Percentiles rank a stretch among this genome's conserved stretches.
Conservation (phyloP, 1,140 invertebrate species). For the Odontomachus brunneus region DNA sequence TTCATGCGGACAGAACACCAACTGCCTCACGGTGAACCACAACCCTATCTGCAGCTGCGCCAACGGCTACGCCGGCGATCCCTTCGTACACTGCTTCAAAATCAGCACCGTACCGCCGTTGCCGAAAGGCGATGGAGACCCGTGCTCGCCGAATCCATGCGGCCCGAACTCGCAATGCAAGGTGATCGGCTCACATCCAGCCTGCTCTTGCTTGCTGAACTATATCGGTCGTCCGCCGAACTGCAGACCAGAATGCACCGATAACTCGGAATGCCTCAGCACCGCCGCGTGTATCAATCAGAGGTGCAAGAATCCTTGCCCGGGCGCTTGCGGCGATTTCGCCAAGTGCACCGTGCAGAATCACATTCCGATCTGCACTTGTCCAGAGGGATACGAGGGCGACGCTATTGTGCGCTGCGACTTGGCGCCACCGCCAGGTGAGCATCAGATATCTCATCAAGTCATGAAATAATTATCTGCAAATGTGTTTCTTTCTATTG, state of each 20-base stretch:
- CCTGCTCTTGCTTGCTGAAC: slow-evolving; percentile 91
- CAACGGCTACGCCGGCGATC: slow-evolving; percentile 91
- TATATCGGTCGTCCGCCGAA: slow-evolving; percentile 92
- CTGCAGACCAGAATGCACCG: slow-evolving; percentile 92
- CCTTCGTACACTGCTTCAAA: slow-evolving; percentile 89
- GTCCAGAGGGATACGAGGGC: slow-evolving; percentile 90
- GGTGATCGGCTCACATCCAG: slow-evolving; percentile 89
- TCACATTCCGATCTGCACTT: slow-evolving; percentile 91
- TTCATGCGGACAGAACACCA: slow-evolving; percentile 92
- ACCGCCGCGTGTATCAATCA: slow-evolving; percentile 92
- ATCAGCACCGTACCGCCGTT: slow-evolving; percentile 82
- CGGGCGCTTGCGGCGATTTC: slow-evolving; percentile 90
- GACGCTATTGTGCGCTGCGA: slow-evolving; percentile 90
- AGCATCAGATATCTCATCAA: slow-evolving; percentile 64
- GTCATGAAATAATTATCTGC: not conserved
- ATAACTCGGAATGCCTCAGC: slow-evolving; percentile 90
- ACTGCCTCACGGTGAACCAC: slow-evolving; percentile 93
- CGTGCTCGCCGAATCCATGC: slow-evolving; percentile 92
- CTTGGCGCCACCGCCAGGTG: slow-evolving; percentile 82
- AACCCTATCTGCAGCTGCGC: slow-evolving; percentile 93
- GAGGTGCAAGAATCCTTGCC: slow-evolving; percentile 92
- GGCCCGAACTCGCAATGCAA: slow-evolving; percentile 92
- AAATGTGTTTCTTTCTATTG: not conserved
- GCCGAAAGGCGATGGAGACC: slow-evolving; percentile 83
- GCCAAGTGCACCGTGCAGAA: slow-evolving; percentile 92